Evolutionary conservation across 2,888 invertebrate genomes (phyloP).

Genomic region (Dione juno): DNA sequence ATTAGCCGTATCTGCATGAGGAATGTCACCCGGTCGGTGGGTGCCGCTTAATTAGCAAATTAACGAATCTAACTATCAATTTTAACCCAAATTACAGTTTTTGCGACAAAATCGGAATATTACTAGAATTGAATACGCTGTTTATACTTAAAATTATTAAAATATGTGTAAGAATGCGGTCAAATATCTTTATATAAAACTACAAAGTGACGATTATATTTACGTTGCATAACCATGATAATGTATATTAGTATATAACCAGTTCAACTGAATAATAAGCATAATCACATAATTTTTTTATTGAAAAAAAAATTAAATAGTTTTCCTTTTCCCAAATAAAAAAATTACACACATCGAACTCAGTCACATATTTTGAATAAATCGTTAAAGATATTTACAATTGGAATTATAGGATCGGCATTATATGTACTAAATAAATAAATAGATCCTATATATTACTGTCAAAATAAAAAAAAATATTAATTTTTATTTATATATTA

Average conservation of each 20-base stretch:
- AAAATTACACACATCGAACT: too few species aligned
- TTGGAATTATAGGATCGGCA: too few species aligned
- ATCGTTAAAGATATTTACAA: too few species aligned
- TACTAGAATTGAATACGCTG: conserved; percentile 3
- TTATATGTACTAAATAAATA: too few species aligned
- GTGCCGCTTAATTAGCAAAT: conserved; percentile 28
- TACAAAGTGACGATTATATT: background rate
- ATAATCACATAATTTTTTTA: background rate
- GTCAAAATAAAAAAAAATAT: background rate
- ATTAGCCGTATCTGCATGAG: conserved; percentile 21
- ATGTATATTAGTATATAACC: background rate
- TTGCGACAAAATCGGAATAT: conserved; percentile 21
- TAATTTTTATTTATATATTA: too few species aligned
- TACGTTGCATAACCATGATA: background rate
- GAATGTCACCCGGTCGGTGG: conserved; percentile 14
- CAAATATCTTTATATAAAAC: conserved; percentile 5
- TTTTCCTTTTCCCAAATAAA: too few species aligned
- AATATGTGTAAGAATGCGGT: background rate
- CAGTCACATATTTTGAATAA: too few species aligned
- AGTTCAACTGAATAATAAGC: background rate
- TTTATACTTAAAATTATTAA: background rate
- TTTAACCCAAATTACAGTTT: conserved; percentile 26
- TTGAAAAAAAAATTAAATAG: too few species aligned
- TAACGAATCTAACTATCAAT: conserved; percentile 26
- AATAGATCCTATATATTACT: too few species aligned